Base-by-base conservation (phyloP, 2,888 invertebrate genomes). In the Sarcophaga carnaria region DNA sequence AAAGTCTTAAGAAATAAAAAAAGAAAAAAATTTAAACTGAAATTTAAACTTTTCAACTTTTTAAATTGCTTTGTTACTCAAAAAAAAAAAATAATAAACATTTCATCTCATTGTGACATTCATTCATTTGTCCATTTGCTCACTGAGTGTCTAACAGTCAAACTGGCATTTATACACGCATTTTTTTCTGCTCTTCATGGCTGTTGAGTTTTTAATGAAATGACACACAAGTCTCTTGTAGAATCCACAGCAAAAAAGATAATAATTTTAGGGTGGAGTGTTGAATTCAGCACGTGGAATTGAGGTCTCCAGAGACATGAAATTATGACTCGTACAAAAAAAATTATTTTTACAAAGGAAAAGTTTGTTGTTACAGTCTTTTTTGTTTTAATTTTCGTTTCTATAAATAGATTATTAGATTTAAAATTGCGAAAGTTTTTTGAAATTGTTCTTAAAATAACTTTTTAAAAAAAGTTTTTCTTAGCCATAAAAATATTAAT, bases 291-390 rank as follows among this genome's bases (percentile, higher is more conserved):
- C 54, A 54, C 17, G 2, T 17, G 17, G 17, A 54, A 54, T 14
- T 54, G 12, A 12, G 54, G 12, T 22, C 22, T 54, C 20, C 27
- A 62, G 62, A 12, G 10, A 62, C 10, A 47, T n/a, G 47, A 10
- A 37, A 63, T 70, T 71, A 79, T 78, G 63, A 49, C 63, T 63
- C 11, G n/a, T 69, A 62, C 60, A 49, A 20, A 5, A 20, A 20
- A 64, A 11, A 22, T 12, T 64, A 25, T 64, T 64, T 25, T 20
- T 64, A 22, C 4, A 12, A 37, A 10, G 1, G 37, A 37, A 37
- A 37, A 37, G 37, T 37, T 37, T 37, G 37, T 37, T 37, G 37
- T 2, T 8, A 66, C 17, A 37, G 27, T 37, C 6, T 37, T 37
- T 37, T 37, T 37, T 37, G 6, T 6, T 37, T 37, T 37, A 37